phyloP scores from a whole-genome alignment of 2,888 invertebrate species.

The Sycophila texana region DNA sequence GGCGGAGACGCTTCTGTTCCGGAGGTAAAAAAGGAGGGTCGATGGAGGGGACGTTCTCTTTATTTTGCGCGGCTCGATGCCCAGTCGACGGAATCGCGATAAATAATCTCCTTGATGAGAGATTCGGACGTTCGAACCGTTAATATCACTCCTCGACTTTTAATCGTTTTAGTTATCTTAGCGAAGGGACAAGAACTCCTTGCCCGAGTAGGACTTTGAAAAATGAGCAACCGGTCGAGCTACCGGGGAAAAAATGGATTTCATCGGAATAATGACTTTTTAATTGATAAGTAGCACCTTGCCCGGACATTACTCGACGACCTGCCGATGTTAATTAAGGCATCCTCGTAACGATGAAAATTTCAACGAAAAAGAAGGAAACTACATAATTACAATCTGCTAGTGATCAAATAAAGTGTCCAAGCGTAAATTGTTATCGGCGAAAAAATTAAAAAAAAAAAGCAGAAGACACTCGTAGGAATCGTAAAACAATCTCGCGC shows the following conservation, averaged over 20 bases:
- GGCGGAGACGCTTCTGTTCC: not conserved
- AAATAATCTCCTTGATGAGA: slow-evolving; percentile 19
- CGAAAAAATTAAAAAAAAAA: not conserved
- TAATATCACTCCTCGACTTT: not conserved
- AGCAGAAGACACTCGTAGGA: not conserved
- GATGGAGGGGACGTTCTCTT: not conserved
- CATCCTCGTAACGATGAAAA: no score
- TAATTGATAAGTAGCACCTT: no score
- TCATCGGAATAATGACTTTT: no score
- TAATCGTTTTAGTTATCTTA: not conserved
- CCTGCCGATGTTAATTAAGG: no score
- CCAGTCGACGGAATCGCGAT: not conserved
- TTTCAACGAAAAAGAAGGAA: no score
- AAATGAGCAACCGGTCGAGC: no score
- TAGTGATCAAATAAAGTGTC: not conserved
- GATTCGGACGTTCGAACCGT: not conserved
- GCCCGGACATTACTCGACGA: no score
- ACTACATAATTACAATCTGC: not conserved
- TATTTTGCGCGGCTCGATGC: not conserved
- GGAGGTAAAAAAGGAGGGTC: slow-evolving; percentile 3
- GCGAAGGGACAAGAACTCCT: no score
- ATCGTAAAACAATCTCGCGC: slow-evolving; percentile 18
- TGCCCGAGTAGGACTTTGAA: no score
- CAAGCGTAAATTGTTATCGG: not conserved
- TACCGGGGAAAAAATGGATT: no score